Base-by-base conservation (phyloP, 2,113 vertebrate genomes). In the Archocentrus centrarchus region DNA sequence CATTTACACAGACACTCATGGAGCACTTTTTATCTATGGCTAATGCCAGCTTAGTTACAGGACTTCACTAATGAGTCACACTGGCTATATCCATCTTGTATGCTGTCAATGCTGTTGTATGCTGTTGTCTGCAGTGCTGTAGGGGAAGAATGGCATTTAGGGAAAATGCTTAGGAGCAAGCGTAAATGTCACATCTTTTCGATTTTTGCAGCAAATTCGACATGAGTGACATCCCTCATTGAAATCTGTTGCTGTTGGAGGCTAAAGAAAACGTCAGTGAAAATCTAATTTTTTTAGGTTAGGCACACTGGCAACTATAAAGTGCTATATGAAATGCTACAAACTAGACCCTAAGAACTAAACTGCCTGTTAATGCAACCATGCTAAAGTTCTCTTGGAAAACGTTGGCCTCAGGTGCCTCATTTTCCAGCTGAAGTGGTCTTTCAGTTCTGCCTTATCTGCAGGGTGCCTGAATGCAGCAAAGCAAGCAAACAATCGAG, bases 401-500 rank as follows among this genome's bases (percentile, higher is more conserved):
- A 47, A 61, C 24, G 11, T 55, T 0, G 20, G 18, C 81, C 44
- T 37, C 60, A 27, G 80, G 80, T 64, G 30, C 20, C 15, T 59
- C 15, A 10, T 7, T 75, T 47, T 83, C 63, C 37, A 44, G 55
- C 64, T 17, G 20, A 79, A 66, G 39, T 15, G 2, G 7, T 15
- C 60, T 64, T 20, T 15, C 20, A 47, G 37, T 15, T 15, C 35
- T 57, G 7, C 35, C 50, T 73, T 32, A 60, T 24, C 61, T 81
- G 35, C 22, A 75, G 64, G 79, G 55, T 22, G 13, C 59, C 79
- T 79, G 77, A 60, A 66, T 32, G 55, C 70, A 84, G 20, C 83
- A 39, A 79, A 77, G 47, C 75, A 70, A 73, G 82, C 66, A 80
- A 62, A 62, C 53, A 70, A 79, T 84, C 75, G 27, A 61, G 22